Evolutionary conservation across 2,113 vertebrate species (phyloP), one percentile per base, ranked within the genome.

Genomic region (Junco hyemalis): DNA sequence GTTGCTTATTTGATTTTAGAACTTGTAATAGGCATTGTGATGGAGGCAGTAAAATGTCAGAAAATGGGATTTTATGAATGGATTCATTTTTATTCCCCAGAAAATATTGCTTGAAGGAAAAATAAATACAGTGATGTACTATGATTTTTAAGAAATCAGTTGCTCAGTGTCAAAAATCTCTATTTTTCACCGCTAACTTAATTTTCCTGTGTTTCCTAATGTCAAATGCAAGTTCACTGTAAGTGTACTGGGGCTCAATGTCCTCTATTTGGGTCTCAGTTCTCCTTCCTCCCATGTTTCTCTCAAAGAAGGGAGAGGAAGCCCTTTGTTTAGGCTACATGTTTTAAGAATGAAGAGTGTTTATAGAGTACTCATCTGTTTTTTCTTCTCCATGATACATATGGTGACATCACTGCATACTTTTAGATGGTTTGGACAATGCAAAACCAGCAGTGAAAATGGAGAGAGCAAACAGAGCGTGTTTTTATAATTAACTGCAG

Each of bases 241-340:
- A 77, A 87, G 70, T 13, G 12, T 81, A 51, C 78, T 89, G 69
- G 74, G 93, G 64, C 81, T 92, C 81, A 36, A 1, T 76, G 81
- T 94, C 73, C 81, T 79, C 20, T 44, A 88, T 97, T 86, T 96
- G 64, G 94, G 96, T 97, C 91, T 90, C 47, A 84, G 80, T 93
- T 96, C 87, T 96, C 54, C 51, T 96, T 96, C 83, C 97, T 96
- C 77, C 92, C 87, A 42, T 96, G 93, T 96, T 96, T 86, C 93
- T 93, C 86, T 93, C 45, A 90, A 71, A 88, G 69, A 57, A 93
- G 78, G 69, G 81, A 87, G 70, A 97, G 97, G 97, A 98, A 98
- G 86, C 93, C 47, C 66, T 97, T 97, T 98, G 98, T 98, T 98
- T 98, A 98, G 98, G 96, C 96, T 98, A 92, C 38, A 25, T 79